Evolutionary conservation across 1,140 invertebrate genomes (phyloP).

Genomic region (Drosophila guanche): DNA sequence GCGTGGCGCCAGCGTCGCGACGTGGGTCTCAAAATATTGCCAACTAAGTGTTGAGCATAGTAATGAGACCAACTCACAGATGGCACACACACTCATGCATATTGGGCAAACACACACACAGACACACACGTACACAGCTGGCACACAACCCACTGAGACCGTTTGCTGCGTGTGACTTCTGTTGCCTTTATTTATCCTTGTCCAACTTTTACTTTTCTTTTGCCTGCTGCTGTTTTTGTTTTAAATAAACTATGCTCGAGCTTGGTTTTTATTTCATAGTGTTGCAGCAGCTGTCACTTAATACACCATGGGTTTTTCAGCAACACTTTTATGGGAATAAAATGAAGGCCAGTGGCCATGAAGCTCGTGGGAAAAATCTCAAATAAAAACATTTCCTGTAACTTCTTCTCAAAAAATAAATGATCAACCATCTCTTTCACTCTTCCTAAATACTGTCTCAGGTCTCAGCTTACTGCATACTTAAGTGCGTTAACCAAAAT

Average conservation of each 20-base stretch:
- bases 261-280: constrained; percentile 38
- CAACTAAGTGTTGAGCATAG: constrained; percentile 77
- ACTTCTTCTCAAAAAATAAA: constrained; percentile 37
- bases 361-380: too few relatives aligned
- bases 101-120: background rate
- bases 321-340: too few relatives aligned
- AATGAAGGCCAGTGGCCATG: background rate
- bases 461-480: constrained; percentile 1
- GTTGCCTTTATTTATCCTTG: constrained; percentile 35
- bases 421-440: constrained; percentile 4
- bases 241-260: constrained; percentile 67
- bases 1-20: constrained; percentile 34
- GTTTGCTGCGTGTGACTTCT: constrained; percentile 24
- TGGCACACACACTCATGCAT: constrained; percentile 9
- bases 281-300: background rate
- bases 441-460: background rate
- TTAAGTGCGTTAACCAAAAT: constrained; percentile 45
- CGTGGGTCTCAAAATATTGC: constrained; percentile 48
- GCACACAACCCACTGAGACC: constrained; percentile 9
- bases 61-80: constrained; percentile 56
- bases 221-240: constrained; percentile 43
- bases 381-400: background rate
- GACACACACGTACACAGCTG: constrained; percentile 3
- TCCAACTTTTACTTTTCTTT: constrained; percentile 48
- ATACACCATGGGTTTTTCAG: too few relatives aligned